A percentile compares a stretch with the other conserved stretches of the same genome.
Conservation (phyloP, 2,797 vertebrate genomes). For the Bufotes viridis region DNA sequence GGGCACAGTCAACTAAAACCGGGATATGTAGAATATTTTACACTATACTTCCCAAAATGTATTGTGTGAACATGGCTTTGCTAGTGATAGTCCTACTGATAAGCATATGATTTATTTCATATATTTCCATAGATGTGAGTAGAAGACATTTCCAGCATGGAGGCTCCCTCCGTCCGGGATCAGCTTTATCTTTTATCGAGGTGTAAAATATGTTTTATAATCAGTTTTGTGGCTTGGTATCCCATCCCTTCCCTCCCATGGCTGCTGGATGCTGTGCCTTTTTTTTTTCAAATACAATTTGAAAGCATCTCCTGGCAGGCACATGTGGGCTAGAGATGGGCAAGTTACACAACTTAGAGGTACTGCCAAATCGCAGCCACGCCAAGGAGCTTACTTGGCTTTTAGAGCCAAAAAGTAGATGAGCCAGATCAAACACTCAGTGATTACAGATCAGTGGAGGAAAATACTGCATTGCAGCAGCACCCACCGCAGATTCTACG, state of each 20-base stretch:
- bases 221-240: slow-evolving; percentile 28
- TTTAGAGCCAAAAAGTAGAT: slow-evolving; percentile 61
- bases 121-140: background rate
- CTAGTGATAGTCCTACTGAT: background rate
- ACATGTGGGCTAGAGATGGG: slow-evolving; percentile 61
- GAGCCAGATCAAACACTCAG: slow-evolving; percentile 62
- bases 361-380: slow-evolving; percentile 56
- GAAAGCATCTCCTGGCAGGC: slow-evolving; percentile 61
- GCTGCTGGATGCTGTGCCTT: slow-evolving; percentile 39
- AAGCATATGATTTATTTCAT: background rate
- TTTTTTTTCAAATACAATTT: slow-evolving; percentile 59
- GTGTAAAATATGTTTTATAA: slow-evolving; percentile 31
- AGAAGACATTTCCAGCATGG: background rate
- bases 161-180: background rate
- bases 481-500: slow-evolving; percentile 32
- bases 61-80: background rate
- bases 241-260: slow-evolving; percentile 24
- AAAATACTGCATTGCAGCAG: slow-evolving; percentile 59
- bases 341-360: slow-evolving; percentile 58
- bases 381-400: slow-evolving; percentile 62
- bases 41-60: background rate
- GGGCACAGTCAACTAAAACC: background rate
- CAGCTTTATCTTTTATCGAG: slow-evolving; percentile 13
- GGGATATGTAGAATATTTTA: background rate
- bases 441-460: slow-evolving; percentile 60